Conservation (phyloP, 2,113 vertebrate genomes). For the Sinosuthora webbiana region DNA sequence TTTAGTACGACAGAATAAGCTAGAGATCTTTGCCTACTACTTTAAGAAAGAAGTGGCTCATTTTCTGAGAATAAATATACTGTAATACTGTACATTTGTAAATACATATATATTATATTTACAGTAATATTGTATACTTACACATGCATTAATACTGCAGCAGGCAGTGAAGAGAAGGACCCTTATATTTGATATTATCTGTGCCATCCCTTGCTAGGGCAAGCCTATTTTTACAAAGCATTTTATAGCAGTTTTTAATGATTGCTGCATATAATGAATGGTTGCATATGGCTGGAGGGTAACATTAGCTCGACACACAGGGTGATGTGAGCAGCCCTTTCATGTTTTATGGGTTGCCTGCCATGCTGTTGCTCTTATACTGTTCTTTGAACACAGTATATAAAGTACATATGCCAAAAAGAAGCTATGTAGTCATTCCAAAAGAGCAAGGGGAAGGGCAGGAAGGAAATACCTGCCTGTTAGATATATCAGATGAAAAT, state of each 20-base stretch:
- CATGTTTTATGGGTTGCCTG: conserved; percentile 59
- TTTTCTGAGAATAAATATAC: background rate
- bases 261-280: conserved; percentile 6
- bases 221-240: background rate
- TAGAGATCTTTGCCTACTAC: background rate
- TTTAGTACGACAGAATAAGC: background rate
- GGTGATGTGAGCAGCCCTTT: conserved; percentile 45
- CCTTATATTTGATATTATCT: background rate
- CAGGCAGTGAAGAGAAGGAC: background rate
- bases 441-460: conserved; percentile 37
- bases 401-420: conserved; percentile 45
- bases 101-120: background rate
- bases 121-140: background rate
- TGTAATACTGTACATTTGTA: background rate
- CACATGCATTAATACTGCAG: background rate
- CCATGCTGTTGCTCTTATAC: conserved; percentile 40
- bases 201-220: background rate
- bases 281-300: conserved; percentile 53
- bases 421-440: conserved; percentile 57
- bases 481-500: conserved; percentile 38
- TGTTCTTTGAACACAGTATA: conserved; percentile 46
- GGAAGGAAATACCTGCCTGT: conserved; percentile 64
- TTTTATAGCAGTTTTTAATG: conserved; percentile 34
- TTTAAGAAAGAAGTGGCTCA: background rate
- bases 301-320: conserved; percentile 9